Evolutionary conservation across 1,140 invertebrate genomes (phyloP).

Genomic region (Ptiloglossa arizonensis): DNA sequence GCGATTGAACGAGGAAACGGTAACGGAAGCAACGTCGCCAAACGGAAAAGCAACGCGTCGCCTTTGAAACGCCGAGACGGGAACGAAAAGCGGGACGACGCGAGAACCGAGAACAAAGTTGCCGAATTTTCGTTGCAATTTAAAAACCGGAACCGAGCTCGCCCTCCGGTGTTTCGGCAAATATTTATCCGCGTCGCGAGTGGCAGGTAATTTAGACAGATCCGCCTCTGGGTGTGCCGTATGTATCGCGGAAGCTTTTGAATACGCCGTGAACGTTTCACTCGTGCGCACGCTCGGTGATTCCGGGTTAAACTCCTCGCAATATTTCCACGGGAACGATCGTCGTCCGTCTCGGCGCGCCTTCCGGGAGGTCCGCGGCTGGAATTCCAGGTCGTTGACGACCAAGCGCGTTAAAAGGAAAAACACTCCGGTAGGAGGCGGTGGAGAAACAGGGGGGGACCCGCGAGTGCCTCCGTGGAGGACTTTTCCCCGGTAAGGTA

Average conservation of each 20-base stretch:
- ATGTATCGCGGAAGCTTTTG: constrained; percentile 5
- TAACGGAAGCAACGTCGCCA: background rate
- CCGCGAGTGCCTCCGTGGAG: background rate
- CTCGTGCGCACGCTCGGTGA: background rate
- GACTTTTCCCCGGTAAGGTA: background rate
- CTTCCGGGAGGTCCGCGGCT: constrained; percentile 43
- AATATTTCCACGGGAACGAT: constrained; percentile 42
- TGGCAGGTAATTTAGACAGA: constrained; percentile 26
- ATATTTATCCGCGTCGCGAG: constrained; percentile 26
- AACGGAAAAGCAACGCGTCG: constrained; percentile 33
- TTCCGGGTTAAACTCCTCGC: constrained; percentile 29
- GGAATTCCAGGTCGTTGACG: constrained; percentile 36
- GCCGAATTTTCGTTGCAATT: constrained; percentile 18
- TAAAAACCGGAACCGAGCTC: background rate
- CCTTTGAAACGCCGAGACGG: background rate
- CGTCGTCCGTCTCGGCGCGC: constrained; percentile 11
- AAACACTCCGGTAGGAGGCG: too few species aligned
- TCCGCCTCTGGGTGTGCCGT: background rate
- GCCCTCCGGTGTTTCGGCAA: background rate
- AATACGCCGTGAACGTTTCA: background rate
- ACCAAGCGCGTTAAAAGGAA: constrained; percentile 34
- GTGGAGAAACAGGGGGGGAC: too few species aligned
- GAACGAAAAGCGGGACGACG: background rate
- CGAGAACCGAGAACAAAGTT: background rate
- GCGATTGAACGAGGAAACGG: too few species aligned